Evolutionary conservation across 2,113 vertebrate genomes (phyloP).

Genomic region (Cyphotilapia sp.): DNA sequence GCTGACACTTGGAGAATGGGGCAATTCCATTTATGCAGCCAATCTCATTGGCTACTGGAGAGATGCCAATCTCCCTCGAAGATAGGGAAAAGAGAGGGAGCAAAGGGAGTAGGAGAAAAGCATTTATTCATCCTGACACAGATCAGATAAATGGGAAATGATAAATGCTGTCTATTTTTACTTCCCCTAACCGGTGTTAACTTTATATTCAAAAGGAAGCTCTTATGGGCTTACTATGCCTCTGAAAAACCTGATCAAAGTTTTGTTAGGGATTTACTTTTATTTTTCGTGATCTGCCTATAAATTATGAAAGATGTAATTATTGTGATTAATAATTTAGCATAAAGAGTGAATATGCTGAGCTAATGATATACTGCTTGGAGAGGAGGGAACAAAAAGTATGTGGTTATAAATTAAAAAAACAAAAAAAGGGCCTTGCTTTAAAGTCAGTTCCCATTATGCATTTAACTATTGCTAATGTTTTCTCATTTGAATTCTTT

Average conservation of each 20-base stretch:
- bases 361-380: background rate
- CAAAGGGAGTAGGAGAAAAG: constrained; percentile 35
- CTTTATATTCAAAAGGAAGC: constrained; percentile 21
- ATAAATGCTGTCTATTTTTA: constrained; percentile 67
- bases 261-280: background rate
- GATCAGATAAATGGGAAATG: constrained; percentile 71
- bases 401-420: background rate
- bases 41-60: constrained; percentile 63
- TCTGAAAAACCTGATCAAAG: background rate
- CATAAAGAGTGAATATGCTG: background rate
- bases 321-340: constrained; percentile 12
- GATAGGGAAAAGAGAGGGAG: constrained; percentile 51
- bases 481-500: background rate
- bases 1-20: constrained; percentile 58
- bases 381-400: background rate
- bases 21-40: constrained; percentile 61
- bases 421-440: background rate
- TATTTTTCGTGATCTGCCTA: background rate
- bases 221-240: background rate
- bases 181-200: constrained; percentile 48
- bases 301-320: constrained; percentile 1
- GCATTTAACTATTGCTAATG: background rate
- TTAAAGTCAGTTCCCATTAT: background rate
- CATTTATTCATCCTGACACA: constrained; percentile 69
- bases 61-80: constrained; percentile 63